Evolutionary conservation across 2,888 invertebrate genomes (phyloP).

Genomic region (Teinopalpus imperialis): DNA sequence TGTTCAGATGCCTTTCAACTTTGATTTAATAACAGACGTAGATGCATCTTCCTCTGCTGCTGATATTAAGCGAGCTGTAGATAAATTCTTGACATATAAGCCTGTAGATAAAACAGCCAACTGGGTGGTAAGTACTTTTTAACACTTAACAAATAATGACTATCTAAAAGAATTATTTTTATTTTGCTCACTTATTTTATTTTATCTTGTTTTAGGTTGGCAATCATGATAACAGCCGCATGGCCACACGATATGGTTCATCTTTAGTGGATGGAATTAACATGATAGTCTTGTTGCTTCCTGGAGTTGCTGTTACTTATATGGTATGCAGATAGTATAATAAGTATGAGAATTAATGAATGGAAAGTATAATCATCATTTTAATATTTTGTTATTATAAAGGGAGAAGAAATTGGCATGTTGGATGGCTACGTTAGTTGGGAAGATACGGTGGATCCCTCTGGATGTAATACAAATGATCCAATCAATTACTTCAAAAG

Average conservation of each 20-base stretch:
- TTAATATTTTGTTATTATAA: conserved; percentile 28
- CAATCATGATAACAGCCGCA: conserved; percentile 88
- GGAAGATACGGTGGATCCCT: conserved; percentile 83
- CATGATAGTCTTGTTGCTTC: conserved; percentile 90
- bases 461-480: conserved; percentile 78
- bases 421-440: conserved; percentile 80
- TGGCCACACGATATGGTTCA: conserved; percentile 86
- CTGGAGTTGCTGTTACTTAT: conserved; percentile 92
- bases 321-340: conserved; percentile 66
- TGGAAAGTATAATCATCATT: conserved; percentile 28
- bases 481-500: conserved; percentile 76
- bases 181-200: too few species aligned
- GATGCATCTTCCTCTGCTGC: conserved; percentile 79
- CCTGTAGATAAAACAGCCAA: conserved; percentile 84
- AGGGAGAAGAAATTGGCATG: conserved; percentile 91
- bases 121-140: conserved; percentile 92
- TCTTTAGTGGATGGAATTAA: conserved; percentile 90
- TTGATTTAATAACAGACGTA: conserved; percentile 84
- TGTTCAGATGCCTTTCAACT: conserved; percentile 90
- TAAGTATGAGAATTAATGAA: conserved; percentile 39
- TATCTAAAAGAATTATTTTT: neutral
- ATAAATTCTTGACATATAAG: conserved; percentile 84
- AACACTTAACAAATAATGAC: neutral
- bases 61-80: conserved; percentile 83
- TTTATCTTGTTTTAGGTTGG: conserved; percentile 79